These are phyloP conservation scores for Rhynchotus rufescens DNA, from an alignment of 2,797 vertebrate species.

Conservation along the genomic window DNA sequence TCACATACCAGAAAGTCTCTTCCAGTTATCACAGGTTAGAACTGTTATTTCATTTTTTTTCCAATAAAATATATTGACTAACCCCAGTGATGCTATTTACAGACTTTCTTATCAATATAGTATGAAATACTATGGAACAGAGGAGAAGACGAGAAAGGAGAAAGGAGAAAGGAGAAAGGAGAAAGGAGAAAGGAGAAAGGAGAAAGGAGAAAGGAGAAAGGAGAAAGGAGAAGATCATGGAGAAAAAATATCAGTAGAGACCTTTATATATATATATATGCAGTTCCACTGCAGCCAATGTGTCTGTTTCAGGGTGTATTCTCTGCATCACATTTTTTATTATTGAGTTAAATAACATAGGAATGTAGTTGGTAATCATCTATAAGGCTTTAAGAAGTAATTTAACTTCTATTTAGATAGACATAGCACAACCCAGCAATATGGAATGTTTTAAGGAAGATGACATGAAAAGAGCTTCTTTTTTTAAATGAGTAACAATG, in stretches of 20 bases:
- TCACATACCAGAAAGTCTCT: neutral
- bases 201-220: too few relatives aligned
- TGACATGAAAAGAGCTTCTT: neutral
- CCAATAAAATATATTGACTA: neutral
- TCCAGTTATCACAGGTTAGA: neutral
- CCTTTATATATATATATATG: neutral
- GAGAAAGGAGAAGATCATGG: neutral
- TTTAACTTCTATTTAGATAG: neutral
- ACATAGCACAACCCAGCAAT: neutral
- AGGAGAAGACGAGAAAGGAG: too few relatives aligned
- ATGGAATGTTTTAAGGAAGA: neutral
- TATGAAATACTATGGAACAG: neutral
- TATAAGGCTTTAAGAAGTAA: neutral
- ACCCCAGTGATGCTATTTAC: neutral
- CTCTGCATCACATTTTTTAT: neutral
- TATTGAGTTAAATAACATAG: neutral
- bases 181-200: too few relatives aligned
- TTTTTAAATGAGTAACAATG: neutral
- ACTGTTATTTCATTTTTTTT: neutral
- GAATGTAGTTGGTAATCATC: neutral
- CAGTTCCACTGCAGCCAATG: neutral
- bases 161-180: too few relatives aligned
- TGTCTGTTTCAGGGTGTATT: neutral
- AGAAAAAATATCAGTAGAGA: neutral
- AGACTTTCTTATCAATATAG: neutral